Percentiles rank a stretch among this genome's conserved stretches.
Conservation (phyloP, 2,797 vertebrate genomes). For the Urosaurus nigricauda region DNA sequence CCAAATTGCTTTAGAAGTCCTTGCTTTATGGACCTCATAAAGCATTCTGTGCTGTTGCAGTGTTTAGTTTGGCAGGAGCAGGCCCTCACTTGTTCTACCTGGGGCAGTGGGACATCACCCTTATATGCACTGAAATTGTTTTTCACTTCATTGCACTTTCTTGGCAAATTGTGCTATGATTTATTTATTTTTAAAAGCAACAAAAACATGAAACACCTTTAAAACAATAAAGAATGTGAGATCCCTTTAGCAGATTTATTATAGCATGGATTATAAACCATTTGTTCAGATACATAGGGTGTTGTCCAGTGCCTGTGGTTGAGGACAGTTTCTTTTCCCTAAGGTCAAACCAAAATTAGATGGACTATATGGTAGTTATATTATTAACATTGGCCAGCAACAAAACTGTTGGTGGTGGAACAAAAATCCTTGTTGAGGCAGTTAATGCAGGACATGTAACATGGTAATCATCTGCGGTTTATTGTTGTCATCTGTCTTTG, state of each 20-base stretch:
- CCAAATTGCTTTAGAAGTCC: slow-evolving; percentile 60
- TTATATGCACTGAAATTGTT: not conserved
- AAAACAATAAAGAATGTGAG: not conserved
- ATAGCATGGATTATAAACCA: not conserved
- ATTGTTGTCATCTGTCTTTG: no score
- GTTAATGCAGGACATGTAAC: no score
- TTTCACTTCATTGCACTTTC: slow-evolving; percentile 3
- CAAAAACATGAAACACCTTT: not conserved
- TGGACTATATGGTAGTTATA: no score
- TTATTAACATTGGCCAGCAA: no score
- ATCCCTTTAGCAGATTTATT: not conserved
- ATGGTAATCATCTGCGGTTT: no score
- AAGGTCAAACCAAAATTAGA: no score
- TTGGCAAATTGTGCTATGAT: not conserved
- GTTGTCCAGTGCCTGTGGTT: not conserved
- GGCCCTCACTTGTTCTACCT: fast-evolving
- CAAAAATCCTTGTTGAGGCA: no score
- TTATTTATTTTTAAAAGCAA: slow-evolving; percentile 20
- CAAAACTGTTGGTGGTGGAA: no score
- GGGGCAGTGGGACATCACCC: not conserved
- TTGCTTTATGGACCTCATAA: slow-evolving; percentile 61
- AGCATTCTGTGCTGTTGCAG: not conserved
- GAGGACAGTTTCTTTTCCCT: no score
- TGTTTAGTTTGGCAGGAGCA: not conserved
- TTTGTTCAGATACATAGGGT: not conserved